phyloP scores from a whole-genome alignment of 2,888 invertebrate genomes.

The Creontiades dilutus region DNA sequence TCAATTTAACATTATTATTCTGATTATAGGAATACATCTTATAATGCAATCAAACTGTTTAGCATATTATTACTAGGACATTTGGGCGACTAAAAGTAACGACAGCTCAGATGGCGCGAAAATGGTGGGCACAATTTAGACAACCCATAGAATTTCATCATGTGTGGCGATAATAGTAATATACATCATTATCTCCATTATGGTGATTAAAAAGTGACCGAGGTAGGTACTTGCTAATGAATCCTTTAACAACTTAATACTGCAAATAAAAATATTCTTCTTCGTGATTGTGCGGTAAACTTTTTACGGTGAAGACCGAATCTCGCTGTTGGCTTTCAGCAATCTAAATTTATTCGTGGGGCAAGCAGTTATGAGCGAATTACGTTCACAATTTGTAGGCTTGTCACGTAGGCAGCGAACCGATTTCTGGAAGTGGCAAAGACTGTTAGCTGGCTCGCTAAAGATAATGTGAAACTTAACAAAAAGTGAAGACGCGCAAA shows the following conservation, averaged over 20 bases:
- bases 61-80: too few relatives aligned
- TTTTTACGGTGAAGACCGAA: background rate
- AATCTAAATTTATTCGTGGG: slow-evolving; percentile 46
- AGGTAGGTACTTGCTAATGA: too few relatives aligned
- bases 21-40: too few relatives aligned
- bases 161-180: too few relatives aligned
- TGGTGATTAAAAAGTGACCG: too few relatives aligned
- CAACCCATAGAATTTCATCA: too few relatives aligned
- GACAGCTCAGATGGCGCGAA: too few relatives aligned
- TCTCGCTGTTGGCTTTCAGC: slow-evolving; percentile 41
- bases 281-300: background rate
- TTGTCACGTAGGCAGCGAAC: slow-evolving; percentile 52
- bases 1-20: too few relatives aligned
- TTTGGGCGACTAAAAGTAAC: too few relatives aligned
- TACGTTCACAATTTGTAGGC: slow-evolving; percentile 39
- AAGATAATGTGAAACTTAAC: background rate
- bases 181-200: too few relatives aligned
- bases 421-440: slow-evolving; percentile 45
- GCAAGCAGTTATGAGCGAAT: slow-evolving; percentile 36
- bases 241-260: background rate
- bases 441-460: slow-evolving; percentile 34
- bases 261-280: background rate
- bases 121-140: too few relatives aligned
- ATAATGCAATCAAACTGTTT: too few relatives aligned
- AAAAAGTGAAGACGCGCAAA: background rate